Conservation (phyloP, 37 sponge, comb jelly and placozoan species). For the Hormiphora californensis region DNA sequence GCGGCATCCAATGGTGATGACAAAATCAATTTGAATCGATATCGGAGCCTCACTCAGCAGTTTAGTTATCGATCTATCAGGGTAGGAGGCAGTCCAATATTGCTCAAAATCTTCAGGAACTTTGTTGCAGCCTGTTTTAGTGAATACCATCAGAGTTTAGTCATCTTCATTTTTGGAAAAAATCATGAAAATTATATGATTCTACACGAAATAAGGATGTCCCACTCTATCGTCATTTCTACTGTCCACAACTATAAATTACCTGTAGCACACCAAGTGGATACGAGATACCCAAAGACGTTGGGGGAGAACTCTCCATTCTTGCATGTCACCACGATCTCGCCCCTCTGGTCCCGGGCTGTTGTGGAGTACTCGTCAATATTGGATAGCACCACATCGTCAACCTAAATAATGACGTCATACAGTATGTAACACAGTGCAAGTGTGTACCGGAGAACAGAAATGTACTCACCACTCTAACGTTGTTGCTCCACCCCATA, state of each 20-base stretch:
- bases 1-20: background rate
- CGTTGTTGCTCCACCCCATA: slow-evolving; percentile 30
- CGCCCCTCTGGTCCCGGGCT: background rate
- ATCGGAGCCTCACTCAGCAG: background rate
- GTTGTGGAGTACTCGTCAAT: slow-evolving; percentile 5
- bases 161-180: too few relatives aligned
- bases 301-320: background rate
- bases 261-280: too few relatives aligned
- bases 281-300: background rate
- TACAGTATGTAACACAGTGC: background rate
- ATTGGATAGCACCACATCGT: background rate
- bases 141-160: too few relatives aligned
- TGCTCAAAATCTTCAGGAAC: slow-evolving; percentile 5
- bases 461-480: background rate
- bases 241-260: too few relatives aligned
- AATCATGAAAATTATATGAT: too few relatives aligned
- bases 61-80: background rate
- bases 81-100: background rate
- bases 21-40: background rate
- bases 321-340: background rate
- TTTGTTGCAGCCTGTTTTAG: background rate
- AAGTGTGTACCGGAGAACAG: background rate
- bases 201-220: too few relatives aligned
- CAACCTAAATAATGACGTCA: background rate
- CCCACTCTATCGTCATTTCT: too few relatives aligned